Evolutionary conservation across 2,113 vertebrate genomes (phyloP).

Genomic region (Excalfactoria chinensis): DNA sequence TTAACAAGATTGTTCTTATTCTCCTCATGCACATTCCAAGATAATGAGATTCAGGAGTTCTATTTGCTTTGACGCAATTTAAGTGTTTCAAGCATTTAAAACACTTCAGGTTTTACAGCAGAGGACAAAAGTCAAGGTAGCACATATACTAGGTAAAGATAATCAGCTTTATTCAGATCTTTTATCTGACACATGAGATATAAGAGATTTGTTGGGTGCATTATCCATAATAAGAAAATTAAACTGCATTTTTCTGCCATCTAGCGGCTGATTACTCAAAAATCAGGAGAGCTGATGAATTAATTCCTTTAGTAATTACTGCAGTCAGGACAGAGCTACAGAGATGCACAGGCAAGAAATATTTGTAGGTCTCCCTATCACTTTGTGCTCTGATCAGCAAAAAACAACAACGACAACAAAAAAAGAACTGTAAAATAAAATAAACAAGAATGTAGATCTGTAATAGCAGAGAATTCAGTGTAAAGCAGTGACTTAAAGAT

Average conservation of each 20-base stretch:
- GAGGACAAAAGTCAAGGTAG: not conserved
- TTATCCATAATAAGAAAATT: not conserved
- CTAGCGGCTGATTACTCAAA: slow-evolving; percentile 48
- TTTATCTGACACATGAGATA: not conserved
- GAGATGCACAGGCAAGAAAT: not conserved
- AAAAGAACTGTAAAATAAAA: not conserved
- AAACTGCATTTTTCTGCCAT: slow-evolving; percentile 62
- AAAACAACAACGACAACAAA: not conserved
- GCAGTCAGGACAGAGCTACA: not conserved
- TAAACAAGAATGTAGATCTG: not conserved
- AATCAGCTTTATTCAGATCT: not conserved
- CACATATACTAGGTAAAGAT: not conserved
- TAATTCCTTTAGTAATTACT: not conserved
- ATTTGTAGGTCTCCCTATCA: not conserved
- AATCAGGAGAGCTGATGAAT: not conserved
- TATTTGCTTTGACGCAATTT: not conserved
- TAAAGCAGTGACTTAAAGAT: not conserved
- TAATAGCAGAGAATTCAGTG: not conserved
- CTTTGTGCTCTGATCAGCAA: not conserved
- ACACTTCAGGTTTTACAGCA: not conserved
- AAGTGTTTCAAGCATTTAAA: not conserved
- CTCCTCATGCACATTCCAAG: not conserved
- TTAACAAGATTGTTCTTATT: not conserved
- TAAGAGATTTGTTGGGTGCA: not conserved
- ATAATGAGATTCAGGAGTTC: not conserved